Evolutionary conservation across 2,888 invertebrate species (phyloP), one percentile per base, ranked within the genome.

Genomic region (Dendrolimus pini): DNA sequence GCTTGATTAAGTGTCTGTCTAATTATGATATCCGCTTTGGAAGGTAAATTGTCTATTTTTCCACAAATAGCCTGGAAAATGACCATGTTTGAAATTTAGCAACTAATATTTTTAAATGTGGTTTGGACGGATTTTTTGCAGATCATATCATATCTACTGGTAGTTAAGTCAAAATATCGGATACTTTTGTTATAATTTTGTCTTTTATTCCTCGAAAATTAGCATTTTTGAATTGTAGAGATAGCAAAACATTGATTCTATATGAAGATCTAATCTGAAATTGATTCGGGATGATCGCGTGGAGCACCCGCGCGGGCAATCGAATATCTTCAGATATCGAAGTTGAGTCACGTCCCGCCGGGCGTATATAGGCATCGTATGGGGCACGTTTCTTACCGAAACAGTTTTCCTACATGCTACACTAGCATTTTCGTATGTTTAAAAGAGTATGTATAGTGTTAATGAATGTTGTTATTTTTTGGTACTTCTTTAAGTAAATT

Each of bases 251-350:
- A 47, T 47, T 47, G 47, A 47, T 47, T 47, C 30, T 30, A 30
- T 47, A 47, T 47, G 47, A 47, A 77, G 80, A 83, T 82, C 73
- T 81, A 82, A 85, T 85, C 82, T 83, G 64, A 82, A 83, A 85
- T 84, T 79, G 85, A 84, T 84, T 80, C 72, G 69, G 72, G 75
- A 74, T 75, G 78, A 80, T 81, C 74, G 71, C 68, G 63, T 64
- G 69, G 67, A 65, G 68, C 72, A 73, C 67, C 72, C 75, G 70
- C 71, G 73, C 77, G 70, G 67, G 71, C 75, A 75, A 82, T 82
- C 75, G 80, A 76, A 75, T 79, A 72, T 74, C 72, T 79, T 74
- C 68, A 56, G 56, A 82, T 47, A 47, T 47, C 47, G 47, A 47
- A 47, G 74, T 79, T 82, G 66, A 63, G 77, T 82, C 84, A 85